Conservation (phyloP, 2,113 vertebrate genomes). For the Suricata suricatta region DNA sequence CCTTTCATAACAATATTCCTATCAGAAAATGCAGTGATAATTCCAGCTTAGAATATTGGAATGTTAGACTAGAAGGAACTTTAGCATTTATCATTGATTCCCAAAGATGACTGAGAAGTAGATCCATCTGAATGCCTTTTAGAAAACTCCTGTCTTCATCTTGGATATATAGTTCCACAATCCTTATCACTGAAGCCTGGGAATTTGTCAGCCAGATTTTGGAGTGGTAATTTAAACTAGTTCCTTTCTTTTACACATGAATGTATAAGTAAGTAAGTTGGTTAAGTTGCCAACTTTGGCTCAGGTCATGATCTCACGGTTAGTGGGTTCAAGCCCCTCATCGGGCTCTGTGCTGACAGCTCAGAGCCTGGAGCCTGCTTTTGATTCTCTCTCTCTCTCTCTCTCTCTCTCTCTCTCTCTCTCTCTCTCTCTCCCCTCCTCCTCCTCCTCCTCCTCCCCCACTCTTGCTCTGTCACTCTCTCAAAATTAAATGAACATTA, state of each 20-base stretch:
- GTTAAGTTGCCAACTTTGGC: too few species aligned
- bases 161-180: not conserved
- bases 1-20: conserved; percentile 13
- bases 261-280: not conserved
- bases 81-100: conserved; percentile 7
- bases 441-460: too few species aligned
- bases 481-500: too few species aligned
- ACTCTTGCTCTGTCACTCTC: too few species aligned
- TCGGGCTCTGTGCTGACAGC: too few species aligned
- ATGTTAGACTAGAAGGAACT: not conserved
- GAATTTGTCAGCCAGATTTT: conserved; percentile 39
- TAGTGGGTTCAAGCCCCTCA: too few species aligned
- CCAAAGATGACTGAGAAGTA: not conserved
- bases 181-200: not conserved
- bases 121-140: not conserved
- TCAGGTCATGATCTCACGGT: too few species aligned
- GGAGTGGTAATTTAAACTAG: not conserved
- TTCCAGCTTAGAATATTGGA: conserved; percentile 8
- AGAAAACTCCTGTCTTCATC: not conserved
- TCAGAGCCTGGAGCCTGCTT: too few species aligned
- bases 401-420: too few species aligned
- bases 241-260: not conserved
- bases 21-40: conserved; percentile 34
- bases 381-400: too few species aligned
- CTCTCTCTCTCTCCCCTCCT: too few species aligned